Conservation (phyloP, 2,113 vertebrate species). For the Daubentonia madagascariensis region DNA sequence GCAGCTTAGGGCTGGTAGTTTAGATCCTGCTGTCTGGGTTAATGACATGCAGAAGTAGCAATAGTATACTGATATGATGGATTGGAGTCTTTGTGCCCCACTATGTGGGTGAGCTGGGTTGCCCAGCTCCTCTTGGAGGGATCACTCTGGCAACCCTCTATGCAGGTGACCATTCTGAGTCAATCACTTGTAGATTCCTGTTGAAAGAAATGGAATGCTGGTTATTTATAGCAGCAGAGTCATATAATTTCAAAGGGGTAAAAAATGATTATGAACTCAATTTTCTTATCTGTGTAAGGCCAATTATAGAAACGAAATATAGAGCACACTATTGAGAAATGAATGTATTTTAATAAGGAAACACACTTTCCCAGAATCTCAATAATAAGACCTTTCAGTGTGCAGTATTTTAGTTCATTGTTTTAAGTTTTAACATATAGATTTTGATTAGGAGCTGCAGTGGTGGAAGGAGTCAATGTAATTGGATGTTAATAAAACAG, state of each 20-base stretch:
- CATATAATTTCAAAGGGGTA: neutral
- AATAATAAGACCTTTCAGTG: neutral
- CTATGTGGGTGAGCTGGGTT: neutral
- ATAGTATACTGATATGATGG: rapidly evolving
- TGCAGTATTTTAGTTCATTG: neutral
- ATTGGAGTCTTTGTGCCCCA: neutral
- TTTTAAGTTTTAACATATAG: neutral
- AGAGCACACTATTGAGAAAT: neutral
- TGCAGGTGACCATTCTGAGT: neutral
- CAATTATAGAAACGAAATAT: neutral
- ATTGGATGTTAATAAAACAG: neutral
- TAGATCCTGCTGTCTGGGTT: neutral
- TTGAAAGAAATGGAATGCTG: neutral
- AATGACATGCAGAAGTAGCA: neutral
- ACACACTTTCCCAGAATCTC: neutral
- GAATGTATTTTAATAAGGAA: neutral
- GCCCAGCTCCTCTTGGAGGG: neutral
- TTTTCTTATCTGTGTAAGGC: neutral
- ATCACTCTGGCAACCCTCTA: neutral
- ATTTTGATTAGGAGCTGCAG: neutral
- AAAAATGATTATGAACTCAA: neutral
- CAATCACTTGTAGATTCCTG: neutral
- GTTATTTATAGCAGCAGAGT: conserved; percentile 3
- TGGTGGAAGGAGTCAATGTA: neutral
- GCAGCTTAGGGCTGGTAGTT: neutral